Evolutionary conservation across 2,113 vertebrate genomes (phyloP).

Genomic region (Tychaedon coryphoeus): DNA sequence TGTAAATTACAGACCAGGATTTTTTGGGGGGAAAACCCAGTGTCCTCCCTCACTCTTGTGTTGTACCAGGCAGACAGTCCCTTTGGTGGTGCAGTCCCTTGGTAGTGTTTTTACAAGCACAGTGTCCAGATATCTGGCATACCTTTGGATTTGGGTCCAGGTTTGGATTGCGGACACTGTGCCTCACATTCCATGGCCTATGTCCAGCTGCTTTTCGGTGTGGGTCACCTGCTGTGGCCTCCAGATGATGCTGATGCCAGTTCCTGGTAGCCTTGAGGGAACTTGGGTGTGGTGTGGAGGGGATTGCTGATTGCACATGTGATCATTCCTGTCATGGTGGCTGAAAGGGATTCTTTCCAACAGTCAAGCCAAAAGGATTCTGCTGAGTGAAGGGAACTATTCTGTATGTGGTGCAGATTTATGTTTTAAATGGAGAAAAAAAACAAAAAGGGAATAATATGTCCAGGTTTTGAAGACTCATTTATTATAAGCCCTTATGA

Average conservation of each 20-base stretch:
- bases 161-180: neutral
- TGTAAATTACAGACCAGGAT: neutral
- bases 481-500: neutral
- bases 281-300: neutral
- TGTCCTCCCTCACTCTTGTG: neutral
- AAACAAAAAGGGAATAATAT: neutral
- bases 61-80: neutral
- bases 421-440: neutral
- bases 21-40: neutral
- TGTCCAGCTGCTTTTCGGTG: fast-evolving
- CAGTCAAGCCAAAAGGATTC: neutral
- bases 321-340: neutral
- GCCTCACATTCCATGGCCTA: neutral
- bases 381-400: fast-evolving
- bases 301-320: neutral
- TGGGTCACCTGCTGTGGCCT: neutral
- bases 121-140: neutral
- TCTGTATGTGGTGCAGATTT: neutral
- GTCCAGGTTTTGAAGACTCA: neutral
- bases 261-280: neutral
- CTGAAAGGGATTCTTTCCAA: neutral
- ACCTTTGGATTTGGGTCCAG: neutral
- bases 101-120: neutral
- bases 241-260: neutral
- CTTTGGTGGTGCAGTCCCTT: neutral